Evolutionary conservation across 2,113 vertebrate genomes (phyloP), one percentile per base, ranked within the genome.

Genomic region (Tonatia bakeri): DNA sequence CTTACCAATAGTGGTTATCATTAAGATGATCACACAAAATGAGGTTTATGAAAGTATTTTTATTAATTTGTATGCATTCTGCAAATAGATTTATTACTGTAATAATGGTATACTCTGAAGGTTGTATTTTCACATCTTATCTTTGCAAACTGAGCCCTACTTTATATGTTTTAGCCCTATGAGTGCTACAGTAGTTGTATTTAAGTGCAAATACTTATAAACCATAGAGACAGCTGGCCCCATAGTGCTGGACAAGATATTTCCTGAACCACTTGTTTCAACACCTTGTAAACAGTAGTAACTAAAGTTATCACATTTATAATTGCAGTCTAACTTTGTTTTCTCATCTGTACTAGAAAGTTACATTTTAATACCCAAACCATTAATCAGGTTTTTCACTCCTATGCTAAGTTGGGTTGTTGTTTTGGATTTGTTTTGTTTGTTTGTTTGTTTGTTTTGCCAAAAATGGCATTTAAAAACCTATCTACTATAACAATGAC

Each of bases 201-300:
- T 80, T 72, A 82, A 81, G n/a, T 76, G 33, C 69, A 83, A 84
- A 95, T 70, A 61, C 38, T 91, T 56, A 38, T 38, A 80, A 94
- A 43, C 4, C 31, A 69, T 69, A 26, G 9, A 91, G 31, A n/a
- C 7, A 82, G 89, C 54, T 83, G 73, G 36, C 19, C 64, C 43
- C 31, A 86, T 1, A 10, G 31, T 38, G 45, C 28, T 94, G 50
- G 52, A 43, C 47, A 85, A 91, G 33, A 33, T 54, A 86, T 7
- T 75, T 92, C 65, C 38, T 86, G 47, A 86, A 84, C 10, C 73
- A 91, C 50, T 80, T 61, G 20, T 93, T 95, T 89, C 87, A 92
- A 94, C 38, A n/a, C 4, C 79, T 76, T 84, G 15, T 77, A 91
- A 92, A 92, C 26, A 96, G 45, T 24, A 79, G 11, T 10, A 76